Percentiles rank a stretch among this genome's conserved stretches.
Evolutionary conservation across 2,113 vertebrate species (phyloP).

Genomic region (Gnathonemus longibarbis): DNA sequence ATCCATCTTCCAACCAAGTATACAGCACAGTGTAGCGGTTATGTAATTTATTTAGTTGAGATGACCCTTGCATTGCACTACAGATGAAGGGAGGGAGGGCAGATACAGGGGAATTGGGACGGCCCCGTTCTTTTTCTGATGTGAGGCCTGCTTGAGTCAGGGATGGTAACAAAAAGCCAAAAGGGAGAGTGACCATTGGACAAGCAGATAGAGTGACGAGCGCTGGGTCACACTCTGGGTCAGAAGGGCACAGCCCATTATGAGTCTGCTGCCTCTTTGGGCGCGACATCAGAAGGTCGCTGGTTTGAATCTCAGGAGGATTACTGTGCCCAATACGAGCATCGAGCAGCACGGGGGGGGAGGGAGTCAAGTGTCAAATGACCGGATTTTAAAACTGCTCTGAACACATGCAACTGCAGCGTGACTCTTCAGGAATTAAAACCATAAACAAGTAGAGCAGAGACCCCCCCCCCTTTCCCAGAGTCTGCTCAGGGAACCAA

Average conservation of each 20-base stretch:
- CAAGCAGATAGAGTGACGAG: not conserved
- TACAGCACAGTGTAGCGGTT: not conserved
- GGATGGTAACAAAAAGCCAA: not conserved
- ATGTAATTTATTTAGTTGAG: too few relatives aligned
- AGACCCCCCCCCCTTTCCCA: not conserved
- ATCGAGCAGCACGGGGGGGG: not conserved
- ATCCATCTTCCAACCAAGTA: not conserved
- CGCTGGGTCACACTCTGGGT: not conserved
- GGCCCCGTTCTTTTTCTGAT: not conserved
- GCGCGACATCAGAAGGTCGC: not conserved
- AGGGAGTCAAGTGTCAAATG: not conserved
- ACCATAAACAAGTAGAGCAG: not conserved
- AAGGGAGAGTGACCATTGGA: not conserved
- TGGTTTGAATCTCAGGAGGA: not conserved
- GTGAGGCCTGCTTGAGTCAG: not conserved
- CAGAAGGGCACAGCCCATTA: not conserved
- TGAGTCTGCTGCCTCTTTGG: not conserved
- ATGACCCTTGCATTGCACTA: too few relatives aligned
- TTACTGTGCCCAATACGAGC: not conserved
- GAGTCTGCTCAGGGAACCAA: not conserved
- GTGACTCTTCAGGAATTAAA: not conserved
- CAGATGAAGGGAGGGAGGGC: too few relatives aligned
- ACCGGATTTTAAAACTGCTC: not conserved
- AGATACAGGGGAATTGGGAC: not conserved
- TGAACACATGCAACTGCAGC: not conserved